Evolutionary conservation across 2,888 invertebrate genomes (phyloP), one percentile per base, ranked within the genome.

Genomic region (Microplitis manilae): DNA sequence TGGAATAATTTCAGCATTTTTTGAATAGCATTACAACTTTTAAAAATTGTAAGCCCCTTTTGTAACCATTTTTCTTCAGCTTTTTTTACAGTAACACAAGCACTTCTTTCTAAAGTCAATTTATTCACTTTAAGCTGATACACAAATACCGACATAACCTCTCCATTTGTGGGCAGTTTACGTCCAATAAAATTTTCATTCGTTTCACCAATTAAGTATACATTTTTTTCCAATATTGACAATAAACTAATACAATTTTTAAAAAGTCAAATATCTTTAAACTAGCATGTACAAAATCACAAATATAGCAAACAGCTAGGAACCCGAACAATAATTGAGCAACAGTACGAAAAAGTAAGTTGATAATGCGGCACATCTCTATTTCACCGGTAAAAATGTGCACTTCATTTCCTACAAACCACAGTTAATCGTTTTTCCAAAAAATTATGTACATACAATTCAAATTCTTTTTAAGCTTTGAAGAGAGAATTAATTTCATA

Each of bases 51-150:
- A n/a, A 68, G n/a, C n/a, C 68, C 68, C 20, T 41, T 41, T 68
- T 68, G 15, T 6, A 41, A 68, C 68, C 68, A 68, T 68, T 15
- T 68, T 13, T 39, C 68, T 68, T 40, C 41, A 68, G 41, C 40
- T 41, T 68, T 41, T 39, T 68, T 68, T 39, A 68, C 39, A 39
- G 68, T 40, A n/a, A 41, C 68, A 15, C 9, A 68, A 38, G n/a
- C 41, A 68, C 40, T 40, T 68, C n/a, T 5, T 41, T 41, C 15
- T 2, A 40, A 30, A 9, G 40, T 40, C 9, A n/a, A 39, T 68
- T 68, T 68, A 15, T 15, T 6, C n/a, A 39, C 15, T 8, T 68
- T n/a, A 13, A 41, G 39, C 9, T 68, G 39, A 68, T 68, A 68
- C 4, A 68, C 41, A 67, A 68, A 39, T 40, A 68, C 40, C 0